A percentile compares a stretch with the other conserved stretches of the same genome.
Conservation (phyloP, 2,113 vertebrate genomes). For the Semnornis frantzii region DNA sequence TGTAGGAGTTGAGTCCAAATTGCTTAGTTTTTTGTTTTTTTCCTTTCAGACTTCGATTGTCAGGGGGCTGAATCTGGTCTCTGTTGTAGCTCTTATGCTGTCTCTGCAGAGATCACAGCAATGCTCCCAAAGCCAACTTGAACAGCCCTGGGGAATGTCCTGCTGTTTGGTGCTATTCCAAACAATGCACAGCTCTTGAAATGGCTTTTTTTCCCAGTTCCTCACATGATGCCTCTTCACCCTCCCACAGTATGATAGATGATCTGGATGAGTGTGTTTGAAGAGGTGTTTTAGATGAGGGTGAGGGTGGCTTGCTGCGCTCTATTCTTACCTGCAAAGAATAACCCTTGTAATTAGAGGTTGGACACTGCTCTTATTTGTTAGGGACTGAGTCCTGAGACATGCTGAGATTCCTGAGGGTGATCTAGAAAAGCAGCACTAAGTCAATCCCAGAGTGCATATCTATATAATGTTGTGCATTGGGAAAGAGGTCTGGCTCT, state of each 20-base stretch:
- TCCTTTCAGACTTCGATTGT: neutral
- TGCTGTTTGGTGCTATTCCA: neutral
- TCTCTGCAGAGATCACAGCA: neutral
- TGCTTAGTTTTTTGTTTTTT: neutral
- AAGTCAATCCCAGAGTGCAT: too few species aligned
- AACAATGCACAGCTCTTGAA: neutral
- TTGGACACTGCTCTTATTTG: neutral
- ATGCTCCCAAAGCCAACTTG: neutral
- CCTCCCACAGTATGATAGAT: neutral
- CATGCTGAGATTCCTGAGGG: neutral
- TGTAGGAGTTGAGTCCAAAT: neutral
- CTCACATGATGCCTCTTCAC: neutral
- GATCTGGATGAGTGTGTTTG: neutral
- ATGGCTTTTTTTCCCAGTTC: neutral
- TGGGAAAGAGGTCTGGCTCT: neutral
- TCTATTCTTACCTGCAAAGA: neutral
- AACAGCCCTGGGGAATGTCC: neutral
- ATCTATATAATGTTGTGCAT: too few species aligned
- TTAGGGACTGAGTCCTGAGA: neutral
- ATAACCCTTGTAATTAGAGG: neutral
- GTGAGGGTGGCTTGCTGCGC: rapidly evolving
- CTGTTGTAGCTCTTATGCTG: neutral
- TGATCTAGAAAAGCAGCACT: neutral
- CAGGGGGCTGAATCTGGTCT: neutral
- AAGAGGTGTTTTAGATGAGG: neutral